A percentile compares a stretch with the other conserved stretches of the same genome.
These are phyloP conservation scores for Leptopilina drosophilae DNA, from an alignment of 2,888 invertebrate genomes.

Conservation along the genomic window DNA sequence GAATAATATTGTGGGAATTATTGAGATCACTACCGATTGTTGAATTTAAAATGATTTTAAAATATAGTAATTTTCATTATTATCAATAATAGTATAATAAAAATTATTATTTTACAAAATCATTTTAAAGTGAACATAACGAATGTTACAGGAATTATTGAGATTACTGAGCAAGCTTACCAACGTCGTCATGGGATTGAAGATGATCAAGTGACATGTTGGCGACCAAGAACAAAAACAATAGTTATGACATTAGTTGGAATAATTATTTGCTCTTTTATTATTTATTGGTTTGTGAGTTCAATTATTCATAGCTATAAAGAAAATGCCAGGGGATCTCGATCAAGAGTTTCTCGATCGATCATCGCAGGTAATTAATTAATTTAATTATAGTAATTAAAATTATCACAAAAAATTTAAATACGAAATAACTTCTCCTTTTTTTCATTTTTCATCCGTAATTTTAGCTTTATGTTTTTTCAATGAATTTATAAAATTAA, in stretches of 20 bases:
- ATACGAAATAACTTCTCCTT: no score
- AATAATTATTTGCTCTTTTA: slow-evolving; percentile 56
- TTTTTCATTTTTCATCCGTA: no score
- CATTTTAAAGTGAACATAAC: neutral
- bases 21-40: no score
- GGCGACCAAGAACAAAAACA: slow-evolving; percentile 58
- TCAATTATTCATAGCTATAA: slow-evolving; percentile 56
- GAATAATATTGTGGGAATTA: no score
- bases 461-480: no score
- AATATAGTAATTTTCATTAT: no score
- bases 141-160: slow-evolving; percentile 60
- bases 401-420: no score
- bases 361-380: slow-evolving; percentile 17
- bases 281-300: slow-evolving; percentile 65
- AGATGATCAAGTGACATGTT: slow-evolving; percentile 51
- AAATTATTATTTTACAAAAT: no score
- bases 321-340: slow-evolving; percentile 36
- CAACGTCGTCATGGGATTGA: slow-evolving; percentile 55
- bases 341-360: slow-evolving; percentile 8
- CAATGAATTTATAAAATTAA: no score
- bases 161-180: slow-evolving; percentile 63
- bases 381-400: no score
- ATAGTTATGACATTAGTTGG: slow-evolving; percentile 59
- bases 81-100: no score
- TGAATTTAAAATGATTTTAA: no score